Conservation (phyloP, 1,140 invertebrate species). For the Pseudobourletiella spinata region DNA sequence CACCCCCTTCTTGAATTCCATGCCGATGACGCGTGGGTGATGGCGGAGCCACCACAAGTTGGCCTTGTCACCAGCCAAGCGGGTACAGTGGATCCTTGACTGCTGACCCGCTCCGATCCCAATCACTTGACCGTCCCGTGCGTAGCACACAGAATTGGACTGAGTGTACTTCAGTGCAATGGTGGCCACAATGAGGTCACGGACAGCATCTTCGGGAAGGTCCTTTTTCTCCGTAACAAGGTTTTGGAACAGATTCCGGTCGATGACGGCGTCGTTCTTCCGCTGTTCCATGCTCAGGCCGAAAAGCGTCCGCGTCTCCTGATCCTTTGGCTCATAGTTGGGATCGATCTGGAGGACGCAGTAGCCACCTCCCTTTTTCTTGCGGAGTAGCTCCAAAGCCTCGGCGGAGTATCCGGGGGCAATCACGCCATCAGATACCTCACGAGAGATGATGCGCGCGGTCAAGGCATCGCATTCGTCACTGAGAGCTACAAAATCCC, state of each 20-base stretch:
- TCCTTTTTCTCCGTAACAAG: conserved; percentile 65
- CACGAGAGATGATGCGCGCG: conserved; percentile 58
- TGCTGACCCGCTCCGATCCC: conserved; percentile 97
- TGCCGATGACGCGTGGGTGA: conserved; percentile 72
- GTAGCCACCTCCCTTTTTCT: conserved; percentile 91
- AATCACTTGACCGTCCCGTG: conserved; percentile 82
- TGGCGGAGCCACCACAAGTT: conserved; percentile 83
- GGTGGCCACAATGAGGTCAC: conserved; percentile 90
- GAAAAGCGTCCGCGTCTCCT: conserved; percentile 81
- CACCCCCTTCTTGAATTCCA: conserved; percentile 82
- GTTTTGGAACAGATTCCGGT: conserved; percentile 68
- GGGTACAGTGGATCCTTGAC: conserved; percentile 92
- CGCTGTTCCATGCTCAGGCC: conserved; percentile 86
- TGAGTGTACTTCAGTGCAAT: conserved; percentile 97
- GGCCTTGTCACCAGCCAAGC: conserved; percentile 94
- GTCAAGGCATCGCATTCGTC: conserved; percentile 82
- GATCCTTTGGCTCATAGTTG: conserved; percentile 63
- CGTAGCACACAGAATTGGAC: conserved; percentile 93
- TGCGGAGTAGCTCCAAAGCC: conserved; percentile 79
- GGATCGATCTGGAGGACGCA: conserved; percentile 90
- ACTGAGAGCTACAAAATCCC: conserved; percentile 92
- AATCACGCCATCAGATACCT: conserved; percentile 92
- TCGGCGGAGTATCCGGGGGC: conserved; percentile 79
- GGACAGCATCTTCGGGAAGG: conserved; percentile 59
- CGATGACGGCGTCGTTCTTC: conserved; percentile 80